Evolutionary conservation across 2,797 vertebrate genomes (phyloP), one percentile per base, ranked within the genome.

Genomic region (Labeo calbasu): DNA sequence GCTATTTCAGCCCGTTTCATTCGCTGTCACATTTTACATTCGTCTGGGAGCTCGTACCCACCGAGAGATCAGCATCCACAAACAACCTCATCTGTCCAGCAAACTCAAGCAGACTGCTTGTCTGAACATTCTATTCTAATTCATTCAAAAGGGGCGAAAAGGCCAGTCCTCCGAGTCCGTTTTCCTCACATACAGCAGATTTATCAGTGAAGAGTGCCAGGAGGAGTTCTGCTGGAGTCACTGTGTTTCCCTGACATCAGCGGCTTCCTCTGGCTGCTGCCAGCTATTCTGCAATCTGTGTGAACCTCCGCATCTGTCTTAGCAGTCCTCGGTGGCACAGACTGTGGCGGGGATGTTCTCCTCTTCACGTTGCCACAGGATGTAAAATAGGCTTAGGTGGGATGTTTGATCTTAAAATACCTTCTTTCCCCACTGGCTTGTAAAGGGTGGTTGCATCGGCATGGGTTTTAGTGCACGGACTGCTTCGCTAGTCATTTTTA

Each of bases 1-100:
- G 81, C 83, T 65, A 83, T 86, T 86, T 85, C 83, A 78, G 66
- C 68, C 13, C 2, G 75, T 84, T 87, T 86, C 69, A 86, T 85
- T 46, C 43, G 43, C 78, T 79, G 88, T 88, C 81, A 86, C 84
- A 66, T 82, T 87, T 87, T 84, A 84, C 85, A 81, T 75, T 81
- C 68, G 40, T 79, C 83, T 79, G 69, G 57, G 55, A 69, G 66
- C 69, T 57, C 82, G 57, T 76, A 71, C 55, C 73, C 75, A 79
- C 81, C 77, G 69, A 79, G 63, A 77, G 63, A 55, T 57, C 77
- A 65, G 61, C 63, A 65, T 82, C 79, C 59, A 63, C 69, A 79
- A 73, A 28, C 86, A 66, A 71, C 68, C 72, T 80, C 71, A 51
- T 85, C 73, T 88, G 87, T 70, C 81, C 83, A 25, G 71, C 50